Base-by-base conservation (phyloP, 1,140 invertebrate genomes). In the Neodiprion pinetum region DNA sequence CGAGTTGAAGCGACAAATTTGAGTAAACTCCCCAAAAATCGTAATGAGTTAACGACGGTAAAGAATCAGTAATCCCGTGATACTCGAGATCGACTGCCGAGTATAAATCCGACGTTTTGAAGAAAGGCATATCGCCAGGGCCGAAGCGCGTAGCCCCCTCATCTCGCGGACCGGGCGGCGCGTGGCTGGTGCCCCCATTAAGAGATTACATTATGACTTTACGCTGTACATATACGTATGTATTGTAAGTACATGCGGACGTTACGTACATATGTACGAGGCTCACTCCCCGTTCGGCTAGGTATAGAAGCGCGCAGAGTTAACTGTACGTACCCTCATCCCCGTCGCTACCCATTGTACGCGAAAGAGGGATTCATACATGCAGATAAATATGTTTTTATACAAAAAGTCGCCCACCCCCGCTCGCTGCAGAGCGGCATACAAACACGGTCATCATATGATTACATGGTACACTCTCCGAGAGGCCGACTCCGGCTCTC, bases 201-300 rank as follows among this genome's bases (percentile, higher is more conserved):
- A 80, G 80, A 81, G 80, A 81, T 81, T 81, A 81, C 80, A 80
- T 81, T 81, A 81, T 80, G 78, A 78, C 74, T 81, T 77, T 74
- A 77, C 80, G 79, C 78, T 79, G 77, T 78, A 73, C 76, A 74
- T 21, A 61, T 7, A 40, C 28, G 53, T 61, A 61, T 61, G 53
- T 11, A 61, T 17, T 17, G 53, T 61, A 61, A 5, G 53, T 61
- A 61, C 53, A 40, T 40, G 53, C 4, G 9, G 28, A 40, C 28
- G 5, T 40, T 5, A 40, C 2, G 5, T 40, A 40, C 1, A 9
- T 61, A 12, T 61, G 5, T 17, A 61, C 53, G 28, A 40, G 28
- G 28, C 28, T 40, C 28, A 40, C 28, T 40, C 28, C 28, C 28
- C 28, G 53, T 61, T 17, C 53, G 53, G 53, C 10, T 61, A 9